Percentiles rank a stretch among this genome's conserved stretches.
Evolutionary conservation across 2,113 vertebrate species (phyloP).

Genomic region (Recurvirostra avosetta): DNA sequence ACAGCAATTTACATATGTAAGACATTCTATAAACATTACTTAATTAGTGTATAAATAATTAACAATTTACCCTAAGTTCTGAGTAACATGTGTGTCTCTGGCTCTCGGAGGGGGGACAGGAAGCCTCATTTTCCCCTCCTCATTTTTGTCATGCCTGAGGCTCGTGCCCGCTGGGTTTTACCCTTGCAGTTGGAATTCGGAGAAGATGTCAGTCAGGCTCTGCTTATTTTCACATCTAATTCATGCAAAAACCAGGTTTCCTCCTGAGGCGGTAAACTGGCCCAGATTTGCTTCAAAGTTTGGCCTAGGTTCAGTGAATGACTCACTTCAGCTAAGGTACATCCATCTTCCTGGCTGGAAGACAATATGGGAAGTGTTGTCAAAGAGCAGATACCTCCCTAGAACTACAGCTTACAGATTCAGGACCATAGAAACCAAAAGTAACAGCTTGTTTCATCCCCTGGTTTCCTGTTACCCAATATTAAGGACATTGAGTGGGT

Average conservation of each 20-base stretch:
- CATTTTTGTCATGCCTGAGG: constrained; percentile 59
- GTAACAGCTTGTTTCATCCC: background rate
- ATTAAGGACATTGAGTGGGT: background rate
- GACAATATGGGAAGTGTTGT: constrained; percentile 10
- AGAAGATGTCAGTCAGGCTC: constrained; percentile 62
- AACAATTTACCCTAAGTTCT: constrained; percentile 4
- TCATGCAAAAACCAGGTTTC: constrained; percentile 57
- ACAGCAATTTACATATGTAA: constrained; percentile 34
- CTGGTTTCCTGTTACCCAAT: background rate
- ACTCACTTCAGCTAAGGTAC: constrained; percentile 49
- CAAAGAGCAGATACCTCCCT: constrained; percentile 1
- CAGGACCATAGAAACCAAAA: background rate
- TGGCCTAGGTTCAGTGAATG: constrained; percentile 58
- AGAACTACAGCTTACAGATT: background rate
- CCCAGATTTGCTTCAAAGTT: constrained; percentile 52
- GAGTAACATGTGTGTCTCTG: background rate
- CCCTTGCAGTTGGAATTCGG: constrained; percentile 38
- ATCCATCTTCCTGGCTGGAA: constrained; percentile 56
- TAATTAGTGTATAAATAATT: constrained; percentile 53
- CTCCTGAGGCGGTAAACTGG: constrained; percentile 54
- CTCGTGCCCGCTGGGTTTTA: constrained; percentile 30
- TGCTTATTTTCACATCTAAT: constrained; percentile 65
- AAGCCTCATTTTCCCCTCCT: constrained; percentile 28
- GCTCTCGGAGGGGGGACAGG: constrained; percentile 24
- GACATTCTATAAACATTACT: background rate